Conservation (phyloP, 2,113 vertebrate species). For the Rhinoderma darwinii region DNA sequence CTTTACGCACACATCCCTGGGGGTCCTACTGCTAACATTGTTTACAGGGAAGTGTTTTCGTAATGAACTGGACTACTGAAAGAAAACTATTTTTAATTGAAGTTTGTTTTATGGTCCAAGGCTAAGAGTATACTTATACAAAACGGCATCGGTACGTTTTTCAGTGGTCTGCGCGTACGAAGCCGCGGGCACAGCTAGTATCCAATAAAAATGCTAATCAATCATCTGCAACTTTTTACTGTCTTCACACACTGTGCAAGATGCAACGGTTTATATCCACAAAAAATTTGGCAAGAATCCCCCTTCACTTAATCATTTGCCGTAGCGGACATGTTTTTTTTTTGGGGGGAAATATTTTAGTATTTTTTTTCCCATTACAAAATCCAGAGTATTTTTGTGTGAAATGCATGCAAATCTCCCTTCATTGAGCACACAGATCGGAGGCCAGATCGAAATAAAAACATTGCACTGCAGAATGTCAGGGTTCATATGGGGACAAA, state of each 20-base stretch:
- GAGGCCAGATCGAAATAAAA: not conserved
- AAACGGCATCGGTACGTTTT: too few species aligned
- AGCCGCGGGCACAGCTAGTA: too few species aligned
- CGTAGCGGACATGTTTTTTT: not conserved
- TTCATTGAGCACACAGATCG: not conserved
- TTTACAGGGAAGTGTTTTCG: too few species aligned
- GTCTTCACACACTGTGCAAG: not conserved
- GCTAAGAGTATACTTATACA: too few species aligned
- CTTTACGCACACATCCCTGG: too few species aligned
- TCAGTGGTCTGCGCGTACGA: too few species aligned
- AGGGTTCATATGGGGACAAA: conserved; percentile 26
- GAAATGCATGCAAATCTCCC: not conserved
- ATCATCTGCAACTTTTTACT: not conserved
- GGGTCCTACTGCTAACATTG: too few species aligned
- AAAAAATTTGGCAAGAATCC: not conserved
- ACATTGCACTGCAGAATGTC: not conserved
- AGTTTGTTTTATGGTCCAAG: too few species aligned
- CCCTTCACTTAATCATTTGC: not conserved
- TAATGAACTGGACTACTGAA: too few species aligned
- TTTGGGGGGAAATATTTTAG: not conserved
- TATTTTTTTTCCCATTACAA: not conserved
- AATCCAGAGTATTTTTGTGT: not conserved
- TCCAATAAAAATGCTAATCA: not conserved
- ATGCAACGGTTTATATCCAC: not conserved
- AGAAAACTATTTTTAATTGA: too few species aligned